Conservation (phyloP, 2,888 invertebrate genomes). For the Ochropacha duplaris region DNA sequence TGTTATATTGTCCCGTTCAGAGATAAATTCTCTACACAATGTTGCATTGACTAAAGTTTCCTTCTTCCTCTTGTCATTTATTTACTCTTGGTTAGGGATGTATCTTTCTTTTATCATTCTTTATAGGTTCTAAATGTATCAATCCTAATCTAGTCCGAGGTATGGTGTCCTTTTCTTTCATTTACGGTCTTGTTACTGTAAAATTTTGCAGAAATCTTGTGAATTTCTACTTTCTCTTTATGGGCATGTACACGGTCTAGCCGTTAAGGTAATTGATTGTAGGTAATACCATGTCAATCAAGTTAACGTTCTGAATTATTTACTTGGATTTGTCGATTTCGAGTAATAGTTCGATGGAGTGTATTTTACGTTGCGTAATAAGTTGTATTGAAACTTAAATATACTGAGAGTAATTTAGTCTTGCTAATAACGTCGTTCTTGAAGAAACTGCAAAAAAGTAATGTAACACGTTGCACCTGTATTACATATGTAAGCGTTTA, state of each 20-base stretch:
- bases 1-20: slow-evolving; percentile 53
- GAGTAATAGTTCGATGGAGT: neutral
- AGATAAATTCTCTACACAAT: slow-evolving; percentile 45
- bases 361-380: neutral
- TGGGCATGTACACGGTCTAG: slow-evolving; percentile 27
- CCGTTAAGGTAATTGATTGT: slow-evolving; percentile 44
- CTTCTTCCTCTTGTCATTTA: slow-evolving; percentile 15
- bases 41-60: slow-evolving; percentile 32
- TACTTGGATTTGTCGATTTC: slow-evolving; percentile 1
- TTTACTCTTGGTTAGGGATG: slow-evolving; percentile 11
- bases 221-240: slow-evolving; percentile 36
- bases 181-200: slow-evolving; percentile 14
- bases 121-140: neutral
- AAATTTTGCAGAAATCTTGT: slow-evolving; percentile 35
- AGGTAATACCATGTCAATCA: slow-evolving; percentile 43
- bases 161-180: neutral
- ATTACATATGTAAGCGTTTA: slow-evolving; percentile 7
- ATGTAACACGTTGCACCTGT: neutral
- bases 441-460: neutral
- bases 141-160: neutral
- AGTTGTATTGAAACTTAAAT: neutral
- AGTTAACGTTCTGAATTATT: slow-evolving; percentile 27
- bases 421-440: slow-evolving; percentile 3
- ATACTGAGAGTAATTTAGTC: neutral
- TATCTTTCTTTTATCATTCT: neutral